These are phyloP conservation scores for Drosophila arawakana DNA, from an alignment of 1,140 invertebrate genomes.

Conservation along the genomic window DNA sequence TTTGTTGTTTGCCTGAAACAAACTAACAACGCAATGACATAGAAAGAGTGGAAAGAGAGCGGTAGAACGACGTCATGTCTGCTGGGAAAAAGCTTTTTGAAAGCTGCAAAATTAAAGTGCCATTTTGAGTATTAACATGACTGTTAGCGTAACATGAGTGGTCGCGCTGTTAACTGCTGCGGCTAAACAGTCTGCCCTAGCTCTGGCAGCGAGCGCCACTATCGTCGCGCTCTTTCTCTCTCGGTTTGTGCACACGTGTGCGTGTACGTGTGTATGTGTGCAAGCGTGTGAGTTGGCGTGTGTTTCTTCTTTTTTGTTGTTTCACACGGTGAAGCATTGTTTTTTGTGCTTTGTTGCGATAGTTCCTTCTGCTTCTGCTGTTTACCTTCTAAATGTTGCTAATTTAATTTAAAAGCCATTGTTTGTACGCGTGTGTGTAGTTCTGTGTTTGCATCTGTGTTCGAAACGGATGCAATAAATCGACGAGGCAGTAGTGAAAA, in stretches of 20 bases:
- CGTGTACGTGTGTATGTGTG: slow-evolving; percentile 24
- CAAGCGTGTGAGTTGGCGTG: neutral
- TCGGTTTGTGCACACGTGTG: slow-evolving; percentile 3
- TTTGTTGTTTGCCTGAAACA: slow-evolving; percentile 26
- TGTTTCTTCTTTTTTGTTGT: slow-evolving; percentile 26
- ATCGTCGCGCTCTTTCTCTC: slow-evolving; percentile 20
- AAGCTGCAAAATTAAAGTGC: slow-evolving; percentile 11
- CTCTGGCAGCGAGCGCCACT: slow-evolving; percentile 6
- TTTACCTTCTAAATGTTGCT: slow-evolving; percentile 41
- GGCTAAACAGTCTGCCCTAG: slow-evolving; percentile 6
- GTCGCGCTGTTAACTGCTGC: neutral
- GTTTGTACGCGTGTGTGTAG: slow-evolving; percentile 1
- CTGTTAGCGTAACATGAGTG: slow-evolving; percentile 12
- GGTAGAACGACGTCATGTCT: slow-evolving; percentile 7
- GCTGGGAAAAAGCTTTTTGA: slow-evolving; percentile 15
- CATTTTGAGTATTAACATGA: slow-evolving; percentile 36
- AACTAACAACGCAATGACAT: slow-evolving; percentile 1
- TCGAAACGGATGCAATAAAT: slow-evolving; percentile 18
- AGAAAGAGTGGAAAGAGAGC: neutral
- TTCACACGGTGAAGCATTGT: slow-evolving; percentile 44
- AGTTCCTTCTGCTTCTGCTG: slow-evolving; percentile 23
- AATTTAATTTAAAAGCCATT: slow-evolving; percentile 64
- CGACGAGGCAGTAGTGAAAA: slow-evolving; percentile 17
- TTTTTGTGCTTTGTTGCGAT: slow-evolving; percentile 34
- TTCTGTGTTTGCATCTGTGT: neutral